These are phyloP conservation scores for Drosophila lacteicornis DNA, from an alignment of 1,140 invertebrate species.

Conservation along the genomic window DNA sequence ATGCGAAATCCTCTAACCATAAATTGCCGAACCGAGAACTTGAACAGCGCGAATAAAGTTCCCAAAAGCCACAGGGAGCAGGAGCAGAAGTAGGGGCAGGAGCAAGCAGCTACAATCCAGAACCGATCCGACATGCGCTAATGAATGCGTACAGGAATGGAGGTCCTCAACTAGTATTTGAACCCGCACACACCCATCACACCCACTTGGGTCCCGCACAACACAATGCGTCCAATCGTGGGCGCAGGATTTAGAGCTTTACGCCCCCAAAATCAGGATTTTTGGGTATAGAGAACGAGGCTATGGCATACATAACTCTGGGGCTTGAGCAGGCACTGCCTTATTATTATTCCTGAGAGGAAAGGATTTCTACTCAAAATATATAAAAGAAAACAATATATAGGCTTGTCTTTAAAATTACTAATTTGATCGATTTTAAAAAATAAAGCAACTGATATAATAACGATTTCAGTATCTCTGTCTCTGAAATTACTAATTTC, in stretches of 20 bases:
- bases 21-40: slow-evolving; percentile 75
- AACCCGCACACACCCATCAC: background rate
- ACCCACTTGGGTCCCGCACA: background rate
- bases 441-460: too few relatives aligned
- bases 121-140: slow-evolving; percentile 54
- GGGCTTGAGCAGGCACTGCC: too few relatives aligned
- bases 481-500: too few relatives aligned
- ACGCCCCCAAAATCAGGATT: slow-evolving; percentile 9
- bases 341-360: too few relatives aligned
- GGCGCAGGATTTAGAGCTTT: slow-evolving; percentile 14
- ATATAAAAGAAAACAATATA: too few relatives aligned
- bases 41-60: slow-evolving; percentile 49
- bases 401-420: too few relatives aligned
- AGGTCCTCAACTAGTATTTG: slow-evolving; percentile 43
- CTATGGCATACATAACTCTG: background rate
- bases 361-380: too few relatives aligned
- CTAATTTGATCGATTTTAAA: too few relatives aligned
- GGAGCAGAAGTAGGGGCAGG: background rate
- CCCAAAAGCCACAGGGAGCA: slow-evolving; percentile 9
- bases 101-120: slow-evolving; percentile 13
- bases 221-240: slow-evolving; percentile 50
- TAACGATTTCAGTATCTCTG: too few relatives aligned
- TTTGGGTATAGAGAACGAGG: background rate
- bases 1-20: slow-evolving; percentile 77
- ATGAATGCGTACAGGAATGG: slow-evolving; percentile 54